Conservation (phyloP, 2,888 invertebrate genomes). For the Xanthorhoe designata region DNA sequence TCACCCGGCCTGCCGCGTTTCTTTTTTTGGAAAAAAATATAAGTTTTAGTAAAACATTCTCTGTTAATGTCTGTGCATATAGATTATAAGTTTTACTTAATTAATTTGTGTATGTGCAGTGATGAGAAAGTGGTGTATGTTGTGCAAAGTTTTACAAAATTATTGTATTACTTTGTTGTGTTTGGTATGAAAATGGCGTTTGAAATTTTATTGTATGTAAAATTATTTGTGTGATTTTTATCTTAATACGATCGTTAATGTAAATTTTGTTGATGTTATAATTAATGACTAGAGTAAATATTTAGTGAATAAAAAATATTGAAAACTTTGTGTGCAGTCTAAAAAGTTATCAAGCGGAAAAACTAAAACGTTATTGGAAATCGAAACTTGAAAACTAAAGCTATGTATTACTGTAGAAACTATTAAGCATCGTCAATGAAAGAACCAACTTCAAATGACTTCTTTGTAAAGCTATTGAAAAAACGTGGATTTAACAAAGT, state of each 20-base stretch:
- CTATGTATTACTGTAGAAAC: constrained; percentile 67
- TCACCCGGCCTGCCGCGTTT: constrained; percentile 92
- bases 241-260: constrained; percentile 8
- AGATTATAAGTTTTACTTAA: constrained; percentile 53
- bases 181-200: constrained; percentile 23
- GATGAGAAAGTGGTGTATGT: constrained; percentile 38
- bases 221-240: constrained; percentile 13
- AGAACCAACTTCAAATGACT: constrained; percentile 45
- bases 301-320: constrained; percentile 28
- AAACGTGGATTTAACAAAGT: background rate
- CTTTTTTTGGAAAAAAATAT: constrained; percentile 86
- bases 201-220: constrained; percentile 12
- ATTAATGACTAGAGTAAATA: constrained; percentile 21
- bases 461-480: background rate
- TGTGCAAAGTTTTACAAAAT: constrained; percentile 23
- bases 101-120: constrained; percentile 37
- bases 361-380: constrained; percentile 41
- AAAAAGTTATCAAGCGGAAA: constrained; percentile 40
- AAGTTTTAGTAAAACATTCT: constrained; percentile 81
- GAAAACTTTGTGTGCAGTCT: constrained; percentile 35
- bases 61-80: constrained; percentile 73
- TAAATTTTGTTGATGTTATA: constrained; percentile 17
- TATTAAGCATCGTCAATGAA: constrained; percentile 63
- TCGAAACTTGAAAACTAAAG: constrained; percentile 67
- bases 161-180: constrained; percentile 32